A percentile compares a stretch with the other conserved stretches of the same genome.
Conservation (phyloP, 1,140 invertebrate species). For the Ruditapes philippinarum region DNA sequence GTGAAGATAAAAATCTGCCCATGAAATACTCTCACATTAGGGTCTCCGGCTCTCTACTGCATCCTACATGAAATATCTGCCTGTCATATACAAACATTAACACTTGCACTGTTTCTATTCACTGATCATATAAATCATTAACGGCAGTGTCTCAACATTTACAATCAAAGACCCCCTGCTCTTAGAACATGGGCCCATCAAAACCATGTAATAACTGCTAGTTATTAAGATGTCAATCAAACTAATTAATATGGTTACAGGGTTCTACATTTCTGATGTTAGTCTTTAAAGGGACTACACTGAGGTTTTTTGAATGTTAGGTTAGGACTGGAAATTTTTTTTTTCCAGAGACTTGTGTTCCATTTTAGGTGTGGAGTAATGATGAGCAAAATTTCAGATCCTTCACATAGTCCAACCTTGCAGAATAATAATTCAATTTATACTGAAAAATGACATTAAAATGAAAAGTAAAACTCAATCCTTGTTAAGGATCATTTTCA, state of each 20-base stretch:
- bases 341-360: too few relatives aligned
- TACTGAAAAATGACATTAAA: too few relatives aligned
- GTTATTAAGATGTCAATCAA: conserved; percentile 13
- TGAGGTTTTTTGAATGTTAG: too few relatives aligned
- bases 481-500: too few relatives aligned
- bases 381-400: too few relatives aligned
- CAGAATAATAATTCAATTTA: too few relatives aligned
- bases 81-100: conserved; percentile 35
- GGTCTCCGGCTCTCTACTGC: background rate
- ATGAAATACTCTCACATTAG: conserved; percentile 12
- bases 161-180: conserved; percentile 51
- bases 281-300: too few relatives aligned
- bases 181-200: conserved; percentile 29
- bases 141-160: background rate
- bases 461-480: too few relatives aligned
- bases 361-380: too few relatives aligned
- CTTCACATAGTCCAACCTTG: too few relatives aligned
- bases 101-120: conserved; percentile 48
- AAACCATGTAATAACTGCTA: conserved; percentile 6
- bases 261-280: background rate
- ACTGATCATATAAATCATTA: conserved; percentile 44
- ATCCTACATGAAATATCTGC: conserved; percentile 15
- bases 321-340: too few relatives aligned
- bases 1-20: conserved; percentile 5
- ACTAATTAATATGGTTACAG: background rate